Percentiles rank a stretch among this genome's conserved stretches.
These are phyloP conservation scores for Vesta saturnalis DNA, from an alignment of 2,888 invertebrate genomes.

Conservation along the genomic window DNA sequence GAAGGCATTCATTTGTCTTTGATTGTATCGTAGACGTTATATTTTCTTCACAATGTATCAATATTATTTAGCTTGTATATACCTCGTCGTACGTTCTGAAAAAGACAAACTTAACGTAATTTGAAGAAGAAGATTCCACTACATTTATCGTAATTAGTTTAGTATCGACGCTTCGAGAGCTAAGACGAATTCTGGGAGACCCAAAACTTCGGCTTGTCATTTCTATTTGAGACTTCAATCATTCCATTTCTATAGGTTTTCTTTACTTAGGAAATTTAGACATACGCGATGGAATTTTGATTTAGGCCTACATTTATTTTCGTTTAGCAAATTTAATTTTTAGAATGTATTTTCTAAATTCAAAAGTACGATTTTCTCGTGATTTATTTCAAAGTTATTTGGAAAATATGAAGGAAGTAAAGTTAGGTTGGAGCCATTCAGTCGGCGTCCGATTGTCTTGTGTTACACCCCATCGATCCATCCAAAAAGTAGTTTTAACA, in stretches of 20 bases:
- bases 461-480: slow-evolving; percentile 41
- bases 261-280: slow-evolving; percentile 15
- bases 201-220: slow-evolving; percentile 24
- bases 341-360: neutral
- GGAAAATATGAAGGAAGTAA: slow-evolving; percentile 28
- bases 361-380: neutral
- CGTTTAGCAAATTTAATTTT: neutral
- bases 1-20: too few relatives aligned
- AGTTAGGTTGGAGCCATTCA: slow-evolving; percentile 42
- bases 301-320: neutral
- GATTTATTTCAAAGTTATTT: neutral
- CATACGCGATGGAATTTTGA: neutral
- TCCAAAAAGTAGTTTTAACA: slow-evolving; percentile 23
- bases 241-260: slow-evolving; percentile 22
- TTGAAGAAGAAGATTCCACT: neutral
- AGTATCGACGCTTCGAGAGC: neutral
- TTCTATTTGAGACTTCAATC: slow-evolving; percentile 21
- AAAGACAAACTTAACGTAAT: neutral
- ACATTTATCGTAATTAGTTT: neutral
- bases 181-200: slow-evolving; percentile 12
- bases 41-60: too few relatives aligned
- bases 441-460: slow-evolving; percentile 42
- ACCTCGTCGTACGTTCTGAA: neutral
- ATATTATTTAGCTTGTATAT: too few relatives aligned
- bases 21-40: too few relatives aligned